Conservation (phyloP, 1,140 invertebrate genomes). For the Protaetia brevitarsis region DNA sequence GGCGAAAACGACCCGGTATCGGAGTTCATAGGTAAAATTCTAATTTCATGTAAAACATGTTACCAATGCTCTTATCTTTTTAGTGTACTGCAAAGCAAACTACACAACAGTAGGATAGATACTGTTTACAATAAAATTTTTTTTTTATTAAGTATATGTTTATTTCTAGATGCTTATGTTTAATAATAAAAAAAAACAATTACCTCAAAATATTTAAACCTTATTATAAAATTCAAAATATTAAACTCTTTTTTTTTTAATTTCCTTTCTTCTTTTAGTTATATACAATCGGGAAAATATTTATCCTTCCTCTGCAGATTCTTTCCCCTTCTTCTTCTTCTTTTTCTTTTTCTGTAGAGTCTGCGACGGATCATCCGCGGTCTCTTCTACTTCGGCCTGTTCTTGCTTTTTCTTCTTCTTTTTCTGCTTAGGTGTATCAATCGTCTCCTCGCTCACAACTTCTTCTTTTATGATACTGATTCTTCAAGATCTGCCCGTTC, state of each 20-base stretch:
- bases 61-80: slow-evolving; percentile 54
- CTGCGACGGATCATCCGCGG: too few species aligned
- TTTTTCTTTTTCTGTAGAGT: slow-evolving; percentile 24
- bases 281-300: neutral
- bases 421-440: too few species aligned
- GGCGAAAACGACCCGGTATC: slow-evolving; percentile 90
- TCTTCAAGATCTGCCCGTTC: slow-evolving; percentile 30
- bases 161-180: slow-evolving; percentile 14
- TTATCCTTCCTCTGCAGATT: slow-evolving; percentile 27
- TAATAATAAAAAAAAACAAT: neutral
- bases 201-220: neutral
- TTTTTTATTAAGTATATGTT: slow-evolving; percentile 9
- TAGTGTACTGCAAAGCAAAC: slow-evolving; percentile 71
- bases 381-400: too few species aligned
- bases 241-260: neutral
- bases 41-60: slow-evolving; percentile 28
- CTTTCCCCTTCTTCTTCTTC: slow-evolving; percentile 33
- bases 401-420: too few species aligned
- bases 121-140: neutral
- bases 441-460: too few species aligned
- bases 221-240: neutral
- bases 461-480: too few species aligned
- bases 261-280: too few species aligned
- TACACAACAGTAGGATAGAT: slow-evolving; percentile 48
- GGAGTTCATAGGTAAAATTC: slow-evolving; percentile 87